These are phyloP conservation scores for Hirtodrosophila histrioides DNA, from an alignment of 2,888 invertebrate genomes.

Conservation along the genomic window DNA sequence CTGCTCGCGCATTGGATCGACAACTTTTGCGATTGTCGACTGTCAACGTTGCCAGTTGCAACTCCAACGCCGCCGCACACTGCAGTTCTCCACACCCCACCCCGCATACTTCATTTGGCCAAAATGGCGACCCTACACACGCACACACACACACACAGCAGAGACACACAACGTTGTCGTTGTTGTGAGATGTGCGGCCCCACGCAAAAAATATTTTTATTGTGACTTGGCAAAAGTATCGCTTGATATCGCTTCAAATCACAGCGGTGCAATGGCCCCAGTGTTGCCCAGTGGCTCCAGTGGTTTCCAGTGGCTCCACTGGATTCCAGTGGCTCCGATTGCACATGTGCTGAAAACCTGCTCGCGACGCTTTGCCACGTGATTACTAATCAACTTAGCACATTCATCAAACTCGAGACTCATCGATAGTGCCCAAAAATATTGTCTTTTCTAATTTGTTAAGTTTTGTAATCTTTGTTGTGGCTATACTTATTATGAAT, in stretches of 20 bases:
- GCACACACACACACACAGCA: slow-evolving; percentile 1
- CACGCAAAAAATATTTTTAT: slow-evolving; percentile 67
- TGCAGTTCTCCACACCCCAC: neutral
- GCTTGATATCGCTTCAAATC: slow-evolving; percentile 18
- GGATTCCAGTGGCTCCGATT: slow-evolving; percentile 35
- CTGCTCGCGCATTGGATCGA: slow-evolving; percentile 29
- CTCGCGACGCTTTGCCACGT: slow-evolving; percentile 40
- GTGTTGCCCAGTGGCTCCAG: neutral
- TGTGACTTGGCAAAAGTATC: slow-evolving; percentile 51
- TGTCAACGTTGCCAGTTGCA: slow-evolving; percentile 43
- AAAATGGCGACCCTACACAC: slow-evolving; percentile 51
- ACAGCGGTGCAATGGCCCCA: slow-evolving; percentile 4
- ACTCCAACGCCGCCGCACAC: slow-evolving; percentile 35
- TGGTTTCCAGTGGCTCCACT: slow-evolving; percentile 23
- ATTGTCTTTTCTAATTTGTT: slow-evolving; percentile 15
- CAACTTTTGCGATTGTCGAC: slow-evolving; percentile 40
- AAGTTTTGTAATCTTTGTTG: slow-evolving; percentile 7
- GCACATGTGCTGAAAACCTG: slow-evolving; percentile 19
- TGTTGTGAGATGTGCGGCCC: slow-evolving; percentile 39
- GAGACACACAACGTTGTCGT: slow-evolving; percentile 3
- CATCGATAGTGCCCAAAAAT: slow-evolving; percentile 14
- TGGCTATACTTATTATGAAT: neutral
- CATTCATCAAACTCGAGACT: slow-evolving; percentile 19
- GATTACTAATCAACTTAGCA: slow-evolving; percentile 55
- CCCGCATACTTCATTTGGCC: slow-evolving; percentile 37